Evolutionary conservation across 2,797 vertebrate genomes (phyloP).

Genomic region (Antennarius maculatus): DNA sequence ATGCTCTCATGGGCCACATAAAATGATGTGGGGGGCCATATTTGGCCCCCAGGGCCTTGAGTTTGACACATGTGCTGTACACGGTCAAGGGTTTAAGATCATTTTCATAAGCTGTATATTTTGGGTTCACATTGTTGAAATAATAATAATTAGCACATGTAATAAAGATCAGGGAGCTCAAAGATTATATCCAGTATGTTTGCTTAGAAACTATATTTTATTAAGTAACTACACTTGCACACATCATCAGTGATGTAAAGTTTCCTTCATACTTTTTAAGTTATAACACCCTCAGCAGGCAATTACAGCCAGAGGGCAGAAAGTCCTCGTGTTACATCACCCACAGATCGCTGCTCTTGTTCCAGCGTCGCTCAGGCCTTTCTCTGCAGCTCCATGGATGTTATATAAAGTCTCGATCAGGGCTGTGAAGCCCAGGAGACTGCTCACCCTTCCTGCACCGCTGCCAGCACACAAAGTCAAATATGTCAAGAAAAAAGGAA

Average conservation of each 20-base stretch:
- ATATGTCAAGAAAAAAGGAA: background rate
- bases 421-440: constrained; percentile 30
- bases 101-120: background rate
- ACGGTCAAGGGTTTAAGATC: too few species aligned
- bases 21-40: too few species aligned
- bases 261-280: constrained; percentile 30
- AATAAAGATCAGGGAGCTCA: background rate
- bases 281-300: constrained; percentile 21
- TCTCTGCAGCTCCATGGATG: constrained; percentile 29
- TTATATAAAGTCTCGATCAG: constrained; percentile 50
- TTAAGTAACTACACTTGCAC: background rate
- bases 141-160: background rate
- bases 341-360: constrained; percentile 54
- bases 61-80: too few species aligned
- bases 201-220: background rate
- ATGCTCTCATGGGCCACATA: too few species aligned
- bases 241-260: constrained; percentile 21
- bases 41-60: too few species aligned
- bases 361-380: constrained; percentile 24
- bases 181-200: constrained; percentile 3
- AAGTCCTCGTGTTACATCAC: constrained; percentile 35
- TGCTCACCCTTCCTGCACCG: constrained; percentile 19
- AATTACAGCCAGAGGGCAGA: constrained; percentile 27
- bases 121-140: background rate
- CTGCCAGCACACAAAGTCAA: constrained; percentile 25